A percentile compares a stretch with the other conserved stretches of the same genome.
These are phyloP conservation scores for Trissoscelio sp. DNA, from an alignment of 2,888 invertebrate species.

Conservation along the genomic window DNA sequence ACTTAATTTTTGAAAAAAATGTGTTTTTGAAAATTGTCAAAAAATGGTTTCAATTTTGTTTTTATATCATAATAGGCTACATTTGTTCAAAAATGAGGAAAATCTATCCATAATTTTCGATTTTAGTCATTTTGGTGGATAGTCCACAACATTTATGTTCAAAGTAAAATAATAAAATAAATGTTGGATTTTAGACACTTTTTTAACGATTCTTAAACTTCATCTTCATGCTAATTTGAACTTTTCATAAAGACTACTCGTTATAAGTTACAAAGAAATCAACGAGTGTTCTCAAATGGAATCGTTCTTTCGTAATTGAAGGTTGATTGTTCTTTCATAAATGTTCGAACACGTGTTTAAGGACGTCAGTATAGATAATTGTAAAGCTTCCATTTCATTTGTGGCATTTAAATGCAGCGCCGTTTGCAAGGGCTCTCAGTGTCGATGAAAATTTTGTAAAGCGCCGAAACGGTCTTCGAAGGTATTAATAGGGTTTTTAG, in stretches of 20 bases:
- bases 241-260: not conserved
- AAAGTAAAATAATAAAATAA: too few relatives aligned
- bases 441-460: constrained; percentile 1
- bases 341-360: constrained; percentile 15
- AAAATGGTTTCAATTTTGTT: too few relatives aligned
- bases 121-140: too few relatives aligned
- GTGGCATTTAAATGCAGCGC: not conserved
- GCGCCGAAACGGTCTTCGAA: constrained; percentile 1
- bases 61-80: too few relatives aligned
- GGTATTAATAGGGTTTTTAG: constrained; percentile 13
- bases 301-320: constrained; percentile 17
- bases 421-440: constrained; percentile 1
- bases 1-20: too few relatives aligned
- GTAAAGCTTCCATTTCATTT: constrained; percentile 13
- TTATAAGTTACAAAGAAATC: not conserved
- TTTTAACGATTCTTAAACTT: too few relatives aligned
- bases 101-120: too few relatives aligned
- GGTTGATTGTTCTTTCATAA: constrained; percentile 16
- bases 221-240: too few relatives aligned
- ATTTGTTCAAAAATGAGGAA: too few relatives aligned
- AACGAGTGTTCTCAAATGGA: not conserved
- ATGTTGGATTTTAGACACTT: too few relatives aligned
- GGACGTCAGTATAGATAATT: constrained; percentile 1
- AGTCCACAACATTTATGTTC: too few relatives aligned
- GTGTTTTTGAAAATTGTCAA: too few relatives aligned